Evolutionary conservation across 2,888 invertebrate genomes (phyloP).

Genomic region (Hirudinaria manillensis): DNA sequence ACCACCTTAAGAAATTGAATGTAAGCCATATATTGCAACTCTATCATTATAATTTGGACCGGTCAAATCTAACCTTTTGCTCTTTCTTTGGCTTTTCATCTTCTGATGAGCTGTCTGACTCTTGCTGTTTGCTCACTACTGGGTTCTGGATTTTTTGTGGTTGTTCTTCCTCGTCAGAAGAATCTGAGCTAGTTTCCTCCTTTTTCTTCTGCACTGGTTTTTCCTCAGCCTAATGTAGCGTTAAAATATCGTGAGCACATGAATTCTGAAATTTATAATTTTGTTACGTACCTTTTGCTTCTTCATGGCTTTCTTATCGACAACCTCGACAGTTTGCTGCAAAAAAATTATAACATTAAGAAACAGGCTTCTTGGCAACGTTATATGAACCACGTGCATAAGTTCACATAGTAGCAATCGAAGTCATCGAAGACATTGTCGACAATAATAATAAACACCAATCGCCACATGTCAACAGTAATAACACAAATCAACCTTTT

Average conservation of each 20-base stretch:
- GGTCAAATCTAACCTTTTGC: not conserved
- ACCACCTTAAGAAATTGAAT: not conserved
- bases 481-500: no score
- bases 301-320: no score
- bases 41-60: not conserved
- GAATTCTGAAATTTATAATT: not conserved
- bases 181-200: not conserved
- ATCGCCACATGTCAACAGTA: no score
- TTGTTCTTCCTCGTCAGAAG: conserved; percentile 8
- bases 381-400: no score
- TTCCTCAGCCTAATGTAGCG: not conserved
- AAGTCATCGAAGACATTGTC: no score
- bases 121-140: not conserved
- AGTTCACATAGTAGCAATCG: no score
- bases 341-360: no score
- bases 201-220: conserved; percentile 6
- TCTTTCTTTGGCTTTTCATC: not conserved
- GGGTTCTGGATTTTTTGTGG: not conserved
- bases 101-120: conserved; percentile 5
- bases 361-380: no score
- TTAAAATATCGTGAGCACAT: no score
- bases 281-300: no score
- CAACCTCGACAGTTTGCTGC: no score
- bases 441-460: no score
- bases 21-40: not conserved